Percentiles rank a stretch among this genome's conserved stretches.
Conservation (phyloP, 2,113 vertebrate genomes). For the western clawed frog (Xenopus tropicalis) region UCB_Xtro_10.0 CM004452.2:20272001-20272500, state of each 20-base stretch:
- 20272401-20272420: conserved; percentile 56
- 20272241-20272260: conserved; percentile 47
- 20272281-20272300: conserved; percentile 65
- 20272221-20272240: conserved; percentile 48
- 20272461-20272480: neutral
- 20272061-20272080: too few species aligned
- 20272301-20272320: conserved; percentile 67
- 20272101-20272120: too few species aligned
- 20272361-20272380: conserved; percentile 59
- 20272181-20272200: neutral
- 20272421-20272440: conserved; percentile 4
- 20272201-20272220: conserved; percentile 2
- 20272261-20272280: conserved; percentile 58
- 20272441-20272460: neutral
- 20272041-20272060: too few species aligned
- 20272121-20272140: neutral
- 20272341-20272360: conserved; percentile 57
- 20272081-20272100: too few species aligned
- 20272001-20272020: too few species aligned
- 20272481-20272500: too few species aligned
- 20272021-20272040: too few species aligned
- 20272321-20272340: conserved; percentile 60
- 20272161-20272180: neutral
- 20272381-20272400: conserved; percentile 48
- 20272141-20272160: neutral